These are phyloP conservation scores for Hemistola chrysoprasaria DNA, from an alignment of 2,888 invertebrate genomes.

Conservation along the genomic window DNA sequence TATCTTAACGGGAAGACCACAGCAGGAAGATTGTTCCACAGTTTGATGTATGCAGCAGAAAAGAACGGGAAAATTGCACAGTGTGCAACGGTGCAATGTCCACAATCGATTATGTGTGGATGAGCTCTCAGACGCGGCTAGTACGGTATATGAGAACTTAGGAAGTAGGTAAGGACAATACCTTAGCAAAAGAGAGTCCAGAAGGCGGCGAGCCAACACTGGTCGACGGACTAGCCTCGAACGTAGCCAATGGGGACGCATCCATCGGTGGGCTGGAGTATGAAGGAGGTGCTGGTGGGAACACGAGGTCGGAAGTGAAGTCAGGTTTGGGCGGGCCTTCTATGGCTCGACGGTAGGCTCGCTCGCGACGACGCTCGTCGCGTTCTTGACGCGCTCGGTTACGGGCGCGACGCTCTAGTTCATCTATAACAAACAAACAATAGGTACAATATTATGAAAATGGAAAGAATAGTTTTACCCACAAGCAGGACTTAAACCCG, in stretches of 20 bases:
- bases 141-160: no score
- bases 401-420: slow-evolving; percentile 87
- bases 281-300: slow-evolving; percentile 56
- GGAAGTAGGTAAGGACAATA: slow-evolving; percentile 25
- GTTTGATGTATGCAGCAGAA: no score
- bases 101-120: no score
- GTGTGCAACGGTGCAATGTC: no score
- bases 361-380: slow-evolving; percentile 91
- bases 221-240: slow-evolving; percentile 36
- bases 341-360: slow-evolving; percentile 86
- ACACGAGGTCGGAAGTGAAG: slow-evolving; percentile 77
- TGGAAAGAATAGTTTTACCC: no score
- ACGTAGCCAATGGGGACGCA: slow-evolving; percentile 29
- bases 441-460: no score
- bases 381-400: slow-evolving; percentile 86
- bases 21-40: no score
- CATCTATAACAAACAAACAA: slow-evolving; percentile 81
- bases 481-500: no score
- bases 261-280: slow-evolving; percentile 43
- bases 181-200: slow-evolving; percentile 76
- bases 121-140: no score
- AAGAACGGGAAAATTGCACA: no score
- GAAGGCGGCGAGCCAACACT: slow-evolving; percentile 47
- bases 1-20: no score
- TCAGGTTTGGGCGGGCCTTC: slow-evolving; percentile 86